Evolutionary conservation across 2,797 vertebrate genomes (phyloP), one percentile per base, ranked within the genome.

Genomic region (Otus scops): DNA sequence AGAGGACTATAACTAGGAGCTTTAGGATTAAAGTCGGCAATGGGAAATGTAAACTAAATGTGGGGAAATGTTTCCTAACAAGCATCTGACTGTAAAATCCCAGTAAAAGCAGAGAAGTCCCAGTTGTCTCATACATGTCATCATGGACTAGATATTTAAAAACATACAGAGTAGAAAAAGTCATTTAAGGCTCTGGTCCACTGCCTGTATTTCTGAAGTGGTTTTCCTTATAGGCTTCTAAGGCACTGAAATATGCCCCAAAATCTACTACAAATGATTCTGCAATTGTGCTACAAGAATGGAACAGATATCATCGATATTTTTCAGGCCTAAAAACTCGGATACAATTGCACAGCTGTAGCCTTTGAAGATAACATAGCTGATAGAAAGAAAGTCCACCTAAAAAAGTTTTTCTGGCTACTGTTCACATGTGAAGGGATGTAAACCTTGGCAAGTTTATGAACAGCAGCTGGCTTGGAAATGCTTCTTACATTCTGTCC

Each of bases 221-320:
- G 2, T 27, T 85, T 81, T 57, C 26, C 36, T 85, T 22, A 36
- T 2, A 39, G 32, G 39, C 30, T 83, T 39, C 47, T 28, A 16
- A 57, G 38, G 56, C 38, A 82, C 36, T 23, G 13, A 70, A 77
- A 70, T 22, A 32, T 6, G 10, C 9, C 43, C 36, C 51, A 24
- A 59, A 70, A 54, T 8, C 16, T 36, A 10, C 2, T 20, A 36
- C 13, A 32, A 9, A 65, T 3, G 30, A n/a, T 70, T 67, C 50
- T 85, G 59, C 36, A 50, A 5, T 7, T 36, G 39, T 60, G 30
- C 57, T 39, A 9, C 36, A 79, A 74, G 36, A 24, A 74, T 22
- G 26, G 48, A 77, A 34, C 70, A 64, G 17, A 53, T 27, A 54
- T 1, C 13, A 7, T 1, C 3, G 2, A 1, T 2, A 18, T 34